Conservation (phyloP, 2,797 vertebrate genomes). For the Sphenopsis melanotis region DNA sequence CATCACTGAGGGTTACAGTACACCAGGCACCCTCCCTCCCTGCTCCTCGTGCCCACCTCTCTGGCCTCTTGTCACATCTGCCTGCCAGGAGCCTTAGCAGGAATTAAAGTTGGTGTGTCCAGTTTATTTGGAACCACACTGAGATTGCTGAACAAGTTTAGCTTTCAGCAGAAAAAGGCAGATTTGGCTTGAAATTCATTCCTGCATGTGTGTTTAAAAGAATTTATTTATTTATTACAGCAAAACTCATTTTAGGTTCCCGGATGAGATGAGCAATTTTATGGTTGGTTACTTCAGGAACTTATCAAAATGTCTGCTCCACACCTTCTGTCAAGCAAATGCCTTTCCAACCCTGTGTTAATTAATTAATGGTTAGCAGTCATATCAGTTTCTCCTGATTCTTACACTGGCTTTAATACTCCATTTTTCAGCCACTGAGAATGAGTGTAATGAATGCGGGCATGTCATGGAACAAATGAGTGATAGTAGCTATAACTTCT, state of each 20-base stretch:
- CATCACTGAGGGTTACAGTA: neutral
- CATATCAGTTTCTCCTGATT: neutral
- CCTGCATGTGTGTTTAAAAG: neutral
- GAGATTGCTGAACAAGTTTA: neutral
- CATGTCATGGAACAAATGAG: constrained; percentile 29
- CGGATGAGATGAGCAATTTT: neutral
- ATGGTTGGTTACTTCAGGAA: neutral
- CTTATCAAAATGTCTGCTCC: neutral
- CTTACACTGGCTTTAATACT: neutral
- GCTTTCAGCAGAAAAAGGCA: neutral
- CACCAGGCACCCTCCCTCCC: neutral
- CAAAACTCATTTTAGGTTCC: neutral
- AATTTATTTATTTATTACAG: neutral
- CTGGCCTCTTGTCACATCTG: neutral
- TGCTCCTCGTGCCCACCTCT: accelerated
- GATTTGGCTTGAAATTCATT: neutral
- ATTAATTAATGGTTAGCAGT: neutral
- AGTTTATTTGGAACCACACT: neutral
- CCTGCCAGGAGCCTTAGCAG: neutral
- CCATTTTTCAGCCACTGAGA: neutral
- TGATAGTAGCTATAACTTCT: constrained; percentile 50
- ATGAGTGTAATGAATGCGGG: constrained; percentile 18
- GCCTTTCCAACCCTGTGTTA: neutral
- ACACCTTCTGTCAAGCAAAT: neutral
- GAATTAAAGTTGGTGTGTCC: neutral